Percentiles rank a stretch among this genome's conserved stretches.
These are phyloP conservation scores for Galerucella pusilla DNA, from an alignment of 2,888 invertebrate genomes.

Conservation along the genomic window DNA sequence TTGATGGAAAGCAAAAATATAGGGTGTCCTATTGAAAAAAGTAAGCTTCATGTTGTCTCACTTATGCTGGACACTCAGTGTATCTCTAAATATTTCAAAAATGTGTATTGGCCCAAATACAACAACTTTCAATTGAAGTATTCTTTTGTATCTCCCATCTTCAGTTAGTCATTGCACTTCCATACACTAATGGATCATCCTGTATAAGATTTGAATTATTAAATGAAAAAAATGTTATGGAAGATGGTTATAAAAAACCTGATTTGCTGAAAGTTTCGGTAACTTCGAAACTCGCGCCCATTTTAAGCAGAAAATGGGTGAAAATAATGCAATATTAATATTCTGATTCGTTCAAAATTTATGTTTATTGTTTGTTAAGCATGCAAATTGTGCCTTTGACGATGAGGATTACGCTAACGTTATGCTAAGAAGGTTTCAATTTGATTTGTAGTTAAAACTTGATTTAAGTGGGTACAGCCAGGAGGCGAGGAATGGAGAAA, in stretches of 20 bases:
- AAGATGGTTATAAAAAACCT: neutral
- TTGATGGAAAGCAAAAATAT: too few relatives aligned
- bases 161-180: too few relatives aligned
- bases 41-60: too few relatives aligned
- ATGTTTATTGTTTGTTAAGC: conserved; percentile 37
- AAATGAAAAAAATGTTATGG: neutral
- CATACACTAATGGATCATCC: too few relatives aligned
- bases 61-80: too few relatives aligned
- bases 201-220: too few relatives aligned
- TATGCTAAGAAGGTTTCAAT: conserved; percentile 37
- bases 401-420: conserved; percentile 33
- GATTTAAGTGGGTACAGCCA: conserved; percentile 26
- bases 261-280: neutral
- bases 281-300: conserved; percentile 6
- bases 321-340: conserved; percentile 34
- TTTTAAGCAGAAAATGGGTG: conserved; percentile 20
- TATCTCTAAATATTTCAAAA: too few relatives aligned
- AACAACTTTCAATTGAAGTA: too few relatives aligned
- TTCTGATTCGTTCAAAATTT: conserved; percentile 35
- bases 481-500: conserved; percentile 9
- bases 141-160: too few relatives aligned
- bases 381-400: conserved; percentile 36
- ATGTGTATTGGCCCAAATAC: too few relatives aligned
- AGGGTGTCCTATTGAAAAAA: too few relatives aligned
- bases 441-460: conserved; percentile 35